phyloP scores from a whole-genome alignment of 2,797 vertebrate genomes.

The Chaetodon trifasciatus region DNA sequence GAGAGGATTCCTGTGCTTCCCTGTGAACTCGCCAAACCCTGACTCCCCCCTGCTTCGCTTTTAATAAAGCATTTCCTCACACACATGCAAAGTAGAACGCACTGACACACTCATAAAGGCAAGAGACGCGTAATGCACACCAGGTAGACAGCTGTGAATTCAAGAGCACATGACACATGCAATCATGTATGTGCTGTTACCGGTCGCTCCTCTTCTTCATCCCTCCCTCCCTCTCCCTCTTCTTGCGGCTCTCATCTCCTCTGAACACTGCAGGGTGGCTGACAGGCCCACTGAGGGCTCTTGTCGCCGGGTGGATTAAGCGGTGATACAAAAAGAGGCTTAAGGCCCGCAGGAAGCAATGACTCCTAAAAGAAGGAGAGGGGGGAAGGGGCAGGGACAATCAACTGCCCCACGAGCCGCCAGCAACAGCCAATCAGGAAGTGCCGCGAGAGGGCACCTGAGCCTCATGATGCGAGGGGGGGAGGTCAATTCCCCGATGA shows the following conservation, averaged over 20 bases:
- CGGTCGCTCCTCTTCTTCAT: constrained; percentile 15
- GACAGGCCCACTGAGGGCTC: constrained; percentile 81
- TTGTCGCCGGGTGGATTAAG: constrained; percentile 83
- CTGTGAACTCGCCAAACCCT: constrained; percentile 57
- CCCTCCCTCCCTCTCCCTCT: constrained; percentile 14
- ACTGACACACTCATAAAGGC: constrained; percentile 12
- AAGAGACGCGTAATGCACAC: not conserved
- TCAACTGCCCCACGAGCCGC: constrained; percentile 51
- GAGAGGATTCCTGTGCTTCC: constrained; percentile 72
- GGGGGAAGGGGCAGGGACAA: constrained; percentile 29
- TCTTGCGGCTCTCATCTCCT: constrained; percentile 61
- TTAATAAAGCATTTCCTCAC: constrained; percentile 55
- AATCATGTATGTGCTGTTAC: constrained; percentile 29
- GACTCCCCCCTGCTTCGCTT: not conserved
- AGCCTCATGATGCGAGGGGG: constrained; percentile 55
- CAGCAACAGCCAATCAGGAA: constrained; percentile 57
- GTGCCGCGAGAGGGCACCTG: constrained; percentile 68
- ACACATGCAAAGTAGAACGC: constrained; percentile 23
- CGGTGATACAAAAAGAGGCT: constrained; percentile 84
- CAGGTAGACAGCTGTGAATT: constrained; percentile 36
- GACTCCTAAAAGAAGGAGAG: constrained; percentile 69
- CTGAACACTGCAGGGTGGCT: constrained; percentile 75
- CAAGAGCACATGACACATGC: constrained; percentile 40
- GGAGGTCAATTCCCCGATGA: constrained; percentile 71
- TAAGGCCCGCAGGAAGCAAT: constrained; percentile 79